Conservation (phyloP, 2,113 vertebrate species). For the Otus sunia region DNA sequence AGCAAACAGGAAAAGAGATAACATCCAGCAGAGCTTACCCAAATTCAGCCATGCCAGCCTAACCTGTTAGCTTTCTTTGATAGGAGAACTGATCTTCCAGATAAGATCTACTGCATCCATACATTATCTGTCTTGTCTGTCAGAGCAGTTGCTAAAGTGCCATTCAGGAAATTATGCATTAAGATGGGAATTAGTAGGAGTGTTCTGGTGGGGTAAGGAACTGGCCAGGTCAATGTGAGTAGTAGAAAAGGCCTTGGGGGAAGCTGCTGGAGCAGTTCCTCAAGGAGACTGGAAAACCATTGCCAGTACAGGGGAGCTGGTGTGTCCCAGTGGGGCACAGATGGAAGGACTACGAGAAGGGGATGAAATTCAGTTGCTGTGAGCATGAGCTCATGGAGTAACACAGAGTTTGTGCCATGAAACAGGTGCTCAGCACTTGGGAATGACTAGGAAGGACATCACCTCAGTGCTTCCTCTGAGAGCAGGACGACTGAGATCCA, state of each 20-base stretch:
- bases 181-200: not conserved
- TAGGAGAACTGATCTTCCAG: not conserved
- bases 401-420: not conserved
- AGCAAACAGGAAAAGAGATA: constrained; percentile 29
- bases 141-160: not conserved
- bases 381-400: not conserved
- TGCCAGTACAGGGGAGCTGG: not conserved
- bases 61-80: constrained; percentile 31
- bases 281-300: not conserved
- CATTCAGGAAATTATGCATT: not conserved
- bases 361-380: not conserved
- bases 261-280: not conserved
- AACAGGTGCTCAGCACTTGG: not conserved
- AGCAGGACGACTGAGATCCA: not conserved
- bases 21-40: not conserved
- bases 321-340: not conserved
- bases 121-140: not conserved
- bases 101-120: not conserved
- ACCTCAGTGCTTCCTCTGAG: not conserved
- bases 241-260: not conserved
- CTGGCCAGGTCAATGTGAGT: not conserved
- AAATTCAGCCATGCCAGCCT: not conserved
- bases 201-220: not conserved
- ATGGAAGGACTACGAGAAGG: not conserved
- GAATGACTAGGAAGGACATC: not conserved